These are phyloP conservation scores for Pyrgus malvae DNA, from an alignment of 2,888 invertebrate species.

Conservation along the genomic window DNA sequence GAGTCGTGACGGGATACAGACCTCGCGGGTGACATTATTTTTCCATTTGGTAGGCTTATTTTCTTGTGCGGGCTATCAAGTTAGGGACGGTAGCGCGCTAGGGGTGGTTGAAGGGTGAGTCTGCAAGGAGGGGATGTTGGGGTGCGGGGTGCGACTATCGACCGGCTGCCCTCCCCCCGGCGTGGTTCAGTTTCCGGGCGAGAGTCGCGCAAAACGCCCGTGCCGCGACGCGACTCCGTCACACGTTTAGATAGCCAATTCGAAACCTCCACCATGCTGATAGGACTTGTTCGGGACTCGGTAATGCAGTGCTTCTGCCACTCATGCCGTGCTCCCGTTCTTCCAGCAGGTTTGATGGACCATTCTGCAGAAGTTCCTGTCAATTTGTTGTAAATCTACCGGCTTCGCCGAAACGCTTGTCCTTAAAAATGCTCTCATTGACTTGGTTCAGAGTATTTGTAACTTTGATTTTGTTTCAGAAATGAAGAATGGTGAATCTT, in stretches of 20 bases:
- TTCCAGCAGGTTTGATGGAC: conserved; percentile 86
- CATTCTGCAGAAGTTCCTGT: conserved; percentile 35
- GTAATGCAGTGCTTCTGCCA: conserved; percentile 97
- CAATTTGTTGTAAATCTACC: conserved; percentile 42
- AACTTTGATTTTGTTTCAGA: conserved; percentile 28
- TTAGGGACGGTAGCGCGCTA: conserved; percentile 69
- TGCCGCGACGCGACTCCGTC: conserved; percentile 74
- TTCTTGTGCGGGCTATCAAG: conserved; percentile 79
- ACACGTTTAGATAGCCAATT: conserved; percentile 76
- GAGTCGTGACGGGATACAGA: conserved; percentile 51
- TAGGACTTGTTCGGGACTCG: conserved; percentile 94
- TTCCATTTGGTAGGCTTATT: conserved; percentile 79
- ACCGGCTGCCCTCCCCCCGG: conserved; percentile 82
- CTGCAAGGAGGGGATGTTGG: conserved; percentile 71
- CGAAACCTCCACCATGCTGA: conserved; percentile 86
- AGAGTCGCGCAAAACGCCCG: conserved; percentile 84
- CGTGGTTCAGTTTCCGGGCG: conserved; percentile 81
- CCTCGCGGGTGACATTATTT: conserved; percentile 71
- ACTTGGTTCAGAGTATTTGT: conserved; percentile 31
- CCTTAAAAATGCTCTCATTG: conserved; percentile 55
- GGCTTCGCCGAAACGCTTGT: conserved; percentile 51
- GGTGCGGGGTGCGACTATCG: conserved; percentile 79
- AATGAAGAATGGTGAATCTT: neutral
- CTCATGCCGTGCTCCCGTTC: conserved; percentile 92
- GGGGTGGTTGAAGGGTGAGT: conserved; percentile 64